Percentiles rank a stretch among this genome's conserved stretches.
Evolutionary conservation across 2,888 invertebrate genomes (phyloP).

Genomic region (Tipula lateralis): DNA sequence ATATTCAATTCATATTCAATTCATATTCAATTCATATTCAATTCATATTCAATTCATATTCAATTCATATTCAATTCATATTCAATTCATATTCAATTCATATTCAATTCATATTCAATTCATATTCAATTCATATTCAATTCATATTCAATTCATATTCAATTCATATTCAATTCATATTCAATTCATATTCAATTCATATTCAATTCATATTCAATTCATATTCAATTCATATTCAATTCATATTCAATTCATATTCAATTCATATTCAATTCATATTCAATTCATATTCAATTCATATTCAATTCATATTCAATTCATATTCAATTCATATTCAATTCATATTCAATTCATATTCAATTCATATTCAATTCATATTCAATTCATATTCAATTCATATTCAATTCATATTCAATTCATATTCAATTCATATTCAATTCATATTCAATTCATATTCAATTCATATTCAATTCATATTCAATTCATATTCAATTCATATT

Average conservation of each 20-base stretch:
- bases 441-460: not conserved
- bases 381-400: not conserved
- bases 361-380: not conserved
- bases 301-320: not conserved
- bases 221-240: not conserved
- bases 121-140: not conserved
- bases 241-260: not conserved
- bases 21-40: not conserved
- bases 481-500: not conserved
- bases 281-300: not conserved
- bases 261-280: not conserved
- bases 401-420: not conserved
- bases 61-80: not conserved
- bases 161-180: not conserved
- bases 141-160: not conserved
- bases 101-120: not conserved
- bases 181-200: not conserved
- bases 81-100: not conserved
- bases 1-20: not conserved
- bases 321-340: not conserved
- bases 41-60: not conserved
- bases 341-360: not conserved
- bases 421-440: not conserved
- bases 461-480: not conserved
- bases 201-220: not conserved